These are phyloP conservation scores for Beroe ovata DNA, from an alignment of 37 sponge, comb jelly and placozoan species.

Conservation along the genomic window DNA sequence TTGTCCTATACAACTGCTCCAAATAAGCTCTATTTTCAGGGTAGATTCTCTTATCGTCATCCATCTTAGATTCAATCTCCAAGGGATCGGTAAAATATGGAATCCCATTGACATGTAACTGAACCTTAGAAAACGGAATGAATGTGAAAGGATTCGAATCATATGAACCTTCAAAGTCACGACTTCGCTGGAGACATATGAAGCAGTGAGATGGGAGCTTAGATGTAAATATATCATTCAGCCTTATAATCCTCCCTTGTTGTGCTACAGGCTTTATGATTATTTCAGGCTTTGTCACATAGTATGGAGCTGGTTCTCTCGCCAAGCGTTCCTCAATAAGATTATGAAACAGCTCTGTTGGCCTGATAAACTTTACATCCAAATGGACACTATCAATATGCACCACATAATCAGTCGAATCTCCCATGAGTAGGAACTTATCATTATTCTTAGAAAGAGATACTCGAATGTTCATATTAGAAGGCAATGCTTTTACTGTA, in stretches of 20 bases:
- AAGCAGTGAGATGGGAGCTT: not conserved
- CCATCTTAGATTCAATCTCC: not conserved
- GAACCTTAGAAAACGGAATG: not conserved
- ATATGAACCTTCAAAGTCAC: not conserved
- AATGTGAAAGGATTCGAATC: not conserved
- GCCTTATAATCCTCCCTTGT: not conserved
- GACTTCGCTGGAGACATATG: not conserved
- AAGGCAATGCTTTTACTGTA: not conserved
- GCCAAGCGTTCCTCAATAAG: slow-evolving; percentile 30
- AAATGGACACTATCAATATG: not conserved
- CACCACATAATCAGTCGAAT: not conserved
- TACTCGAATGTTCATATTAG: not conserved
- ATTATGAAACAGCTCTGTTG: not conserved
- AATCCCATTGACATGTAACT: slow-evolving; percentile 13
- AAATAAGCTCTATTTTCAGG: not conserved
- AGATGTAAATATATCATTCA: not conserved
- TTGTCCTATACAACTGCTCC: not conserved
- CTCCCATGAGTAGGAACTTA: not conserved
- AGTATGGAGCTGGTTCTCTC: slow-evolving; percentile 15
- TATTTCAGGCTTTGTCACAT: slow-evolving; percentile 11
- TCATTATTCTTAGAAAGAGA: slow-evolving; percentile 3
- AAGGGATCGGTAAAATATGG: slow-evolving; percentile 31
- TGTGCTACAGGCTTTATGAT: not conserved
- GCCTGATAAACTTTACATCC: not conserved
- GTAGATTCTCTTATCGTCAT: not conserved